Evolutionary conservation across 2,113 vertebrate genomes (phyloP).

Genomic region (Myrmecobius fasciatus): DNA sequence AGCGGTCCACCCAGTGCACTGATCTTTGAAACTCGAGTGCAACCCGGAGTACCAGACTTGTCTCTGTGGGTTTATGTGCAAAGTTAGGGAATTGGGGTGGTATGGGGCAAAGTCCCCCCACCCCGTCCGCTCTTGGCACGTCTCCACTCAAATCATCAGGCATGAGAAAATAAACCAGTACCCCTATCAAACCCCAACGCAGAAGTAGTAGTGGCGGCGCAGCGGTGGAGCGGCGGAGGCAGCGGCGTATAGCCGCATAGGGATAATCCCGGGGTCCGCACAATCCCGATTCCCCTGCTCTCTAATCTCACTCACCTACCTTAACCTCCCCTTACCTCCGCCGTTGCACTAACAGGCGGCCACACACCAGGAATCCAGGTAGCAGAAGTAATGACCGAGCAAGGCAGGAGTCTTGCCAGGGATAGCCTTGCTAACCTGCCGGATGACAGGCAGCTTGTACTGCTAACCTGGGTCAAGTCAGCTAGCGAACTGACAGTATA

Average conservation of each 20-base stretch:
- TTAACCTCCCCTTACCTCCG: constrained; percentile 15
- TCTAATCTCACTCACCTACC: not conserved
- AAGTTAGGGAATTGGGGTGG: not conserved
- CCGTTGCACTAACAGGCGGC: constrained; percentile 26
- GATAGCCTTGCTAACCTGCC: not conserved
- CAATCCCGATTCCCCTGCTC: not conserved
- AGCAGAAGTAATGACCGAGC: constrained; percentile 1
- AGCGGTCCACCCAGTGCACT: not conserved
- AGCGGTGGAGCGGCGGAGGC: not conserved
- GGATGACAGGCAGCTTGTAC: not conserved
- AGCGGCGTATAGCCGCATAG: too few species aligned
- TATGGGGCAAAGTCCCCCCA: not conserved
- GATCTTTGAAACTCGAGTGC: not conserved
- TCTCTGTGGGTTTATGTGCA: not conserved
- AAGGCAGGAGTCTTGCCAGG: not conserved
- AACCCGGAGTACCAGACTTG: not conserved
- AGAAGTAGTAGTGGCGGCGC: not conserved
- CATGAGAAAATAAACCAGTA: not conserved
- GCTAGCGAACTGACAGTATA: not conserved
- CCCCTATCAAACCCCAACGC: not conserved
- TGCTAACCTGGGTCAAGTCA: not conserved
- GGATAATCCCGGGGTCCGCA: not conserved
- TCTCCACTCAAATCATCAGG: not conserved
- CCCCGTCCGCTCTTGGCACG: not conserved
- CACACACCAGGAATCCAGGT: constrained; percentile 34